Base-by-base conservation (phyloP, 2,797 vertebrate genomes). In the Chaunax sp. region DNA sequence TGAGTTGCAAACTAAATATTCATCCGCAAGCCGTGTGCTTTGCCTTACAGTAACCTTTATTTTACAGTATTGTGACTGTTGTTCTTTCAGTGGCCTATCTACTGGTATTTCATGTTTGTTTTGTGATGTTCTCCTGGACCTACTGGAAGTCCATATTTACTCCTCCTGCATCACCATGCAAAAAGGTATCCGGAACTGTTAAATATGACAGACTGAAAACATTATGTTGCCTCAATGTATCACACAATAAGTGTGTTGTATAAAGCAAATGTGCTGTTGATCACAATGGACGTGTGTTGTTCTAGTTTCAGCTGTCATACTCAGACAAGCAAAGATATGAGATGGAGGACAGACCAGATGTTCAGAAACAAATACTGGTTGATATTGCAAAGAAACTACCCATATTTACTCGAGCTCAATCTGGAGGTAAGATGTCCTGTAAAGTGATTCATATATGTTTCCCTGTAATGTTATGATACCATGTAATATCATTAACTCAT, bases 61-160 rank as follows among this genome's bases (percentile, higher is more conserved):
- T 49, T 35, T 18, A 61, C 2, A 33, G n/a, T 56, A 3, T 41
- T 22, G 16, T 60, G 30, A 18, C 9, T 61, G 13, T 20, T 72
- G 26, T 61, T 64, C 65, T 75, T 92, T 59, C 91, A 99, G 98
- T 94, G 89, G 87, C 89, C 77, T 99, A 99, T 92, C 94, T 99
- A 59, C 83, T 94, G 69, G 87, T 96, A 41, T 99, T 98, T 90
- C 98, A 99, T 82, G 90, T 96, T 75, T 96, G 98, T 83, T 98
- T 99, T 86, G 92, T 95, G 80, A 96, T 99, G 92, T 98, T 99
- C 85, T 93, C 94, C 66, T 99, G 98, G 97, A 97, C 98, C 0
- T 99, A 99, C 25, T 99, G 96, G 97, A 98, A 97, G 87, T 96
- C 98, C 75, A 96, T 99, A 86, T 99, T 99, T 57, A 99, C 97